Percentiles rank a stretch among this genome's conserved stretches.
phyloP scores from a whole-genome alignment of 2,113 vertebrate genomes.

The Ibidorhyncha struthersii region DNA sequence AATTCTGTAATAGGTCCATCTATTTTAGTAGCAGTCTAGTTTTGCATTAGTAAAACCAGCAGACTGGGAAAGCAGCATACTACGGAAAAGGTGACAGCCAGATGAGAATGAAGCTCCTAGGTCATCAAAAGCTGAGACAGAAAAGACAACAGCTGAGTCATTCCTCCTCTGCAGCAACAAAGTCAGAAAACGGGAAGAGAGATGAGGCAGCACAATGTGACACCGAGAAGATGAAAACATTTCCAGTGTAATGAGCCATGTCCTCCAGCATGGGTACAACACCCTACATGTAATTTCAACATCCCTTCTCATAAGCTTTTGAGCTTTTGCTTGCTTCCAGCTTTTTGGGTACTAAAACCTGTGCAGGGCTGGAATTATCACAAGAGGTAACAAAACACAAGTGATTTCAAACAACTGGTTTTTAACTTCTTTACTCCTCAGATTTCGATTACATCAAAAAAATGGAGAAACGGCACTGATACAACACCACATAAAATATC shows the following conservation, averaged over 20 bases:
- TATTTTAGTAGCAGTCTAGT: not conserved
- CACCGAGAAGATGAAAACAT: not conserved
- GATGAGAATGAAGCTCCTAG: not conserved
- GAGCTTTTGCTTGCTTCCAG: not conserved
- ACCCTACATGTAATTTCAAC: not conserved
- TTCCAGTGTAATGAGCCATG: not conserved
- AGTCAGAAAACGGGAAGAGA: not conserved
- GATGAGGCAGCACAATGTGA: not conserved
- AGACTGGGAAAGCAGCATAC: not conserved
- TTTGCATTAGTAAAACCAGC: not conserved
- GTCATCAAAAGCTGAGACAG: not conserved
- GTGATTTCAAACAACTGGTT: not conserved
- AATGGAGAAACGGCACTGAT: not conserved
- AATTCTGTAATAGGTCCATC: not conserved
- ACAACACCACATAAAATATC: not conserved
- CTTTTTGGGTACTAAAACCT: not conserved
- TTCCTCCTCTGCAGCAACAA: not conserved
- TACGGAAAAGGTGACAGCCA: not conserved
- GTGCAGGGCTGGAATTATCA: not conserved
- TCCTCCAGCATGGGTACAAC: not conserved
- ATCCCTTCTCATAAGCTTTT: not conserved
- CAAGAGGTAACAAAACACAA: not conserved
- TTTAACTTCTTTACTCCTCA: not conserved
- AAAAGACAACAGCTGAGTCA: constrained; percentile 25
- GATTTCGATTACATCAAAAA: not conserved